Conservation (phyloP, 2,113 vertebrate genomes). For the Oxygymnocypris stewartii region DNA sequence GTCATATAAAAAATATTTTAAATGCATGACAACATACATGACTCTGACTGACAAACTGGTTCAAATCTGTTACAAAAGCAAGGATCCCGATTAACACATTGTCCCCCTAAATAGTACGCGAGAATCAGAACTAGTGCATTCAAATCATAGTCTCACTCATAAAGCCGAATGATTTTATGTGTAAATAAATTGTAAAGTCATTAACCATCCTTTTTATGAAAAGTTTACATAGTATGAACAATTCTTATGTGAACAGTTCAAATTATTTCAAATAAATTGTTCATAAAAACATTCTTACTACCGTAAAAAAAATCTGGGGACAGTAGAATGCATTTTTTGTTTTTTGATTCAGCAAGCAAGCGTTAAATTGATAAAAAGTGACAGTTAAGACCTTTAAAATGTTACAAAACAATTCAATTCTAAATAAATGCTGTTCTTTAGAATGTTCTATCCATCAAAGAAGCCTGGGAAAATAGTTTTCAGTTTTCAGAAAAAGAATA, state of each 20-base stretch:
- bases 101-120: background rate
- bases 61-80: too few relatives aligned
- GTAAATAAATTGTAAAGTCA: background rate
- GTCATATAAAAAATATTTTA: too few relatives aligned
- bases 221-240: background rate
- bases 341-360: background rate
- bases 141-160: background rate
- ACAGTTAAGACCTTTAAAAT: too few relatives aligned
- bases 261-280: background rate
- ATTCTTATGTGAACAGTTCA: background rate
- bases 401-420: too few relatives aligned
- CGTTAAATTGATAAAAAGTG: background rate
- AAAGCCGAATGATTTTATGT: background rate
- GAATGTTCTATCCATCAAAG: too few relatives aligned
- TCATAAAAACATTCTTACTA: background rate
- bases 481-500: too few relatives aligned
- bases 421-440: too few relatives aligned
- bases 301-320: background rate
- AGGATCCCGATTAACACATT: background rate
- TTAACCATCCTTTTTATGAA: background rate
- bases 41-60: too few relatives aligned
- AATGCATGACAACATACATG: too few relatives aligned
- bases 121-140: background rate
- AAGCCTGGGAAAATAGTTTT: too few relatives aligned
- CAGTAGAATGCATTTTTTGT: background rate